Base-by-base conservation (phyloP, 2,797 vertebrate genomes). In the Peromyscus eremicus region DNA sequence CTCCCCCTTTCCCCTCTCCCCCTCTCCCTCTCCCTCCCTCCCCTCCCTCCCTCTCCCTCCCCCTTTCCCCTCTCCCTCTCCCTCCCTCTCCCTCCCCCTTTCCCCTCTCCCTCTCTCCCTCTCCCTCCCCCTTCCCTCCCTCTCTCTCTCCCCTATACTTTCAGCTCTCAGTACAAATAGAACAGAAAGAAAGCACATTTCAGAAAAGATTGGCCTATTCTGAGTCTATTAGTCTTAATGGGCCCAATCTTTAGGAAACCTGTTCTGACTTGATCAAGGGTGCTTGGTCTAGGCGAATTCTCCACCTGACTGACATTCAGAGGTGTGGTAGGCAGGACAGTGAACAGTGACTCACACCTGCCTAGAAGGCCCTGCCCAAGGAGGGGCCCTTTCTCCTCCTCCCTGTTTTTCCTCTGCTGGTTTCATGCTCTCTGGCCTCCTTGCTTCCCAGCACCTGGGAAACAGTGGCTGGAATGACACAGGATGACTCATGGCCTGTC, bases 311-410 rank as follows among this genome's bases (percentile, higher is more conserved):
- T 98, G 97, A 97, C 98, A 91, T 0, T 40, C 89, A 97, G 93
- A 97, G 98, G 98, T 95, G 97, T 98, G 98, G 96, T 96, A 92
- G 97, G 82, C 91, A 90, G 96, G 96, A 98, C 97, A 98, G 98
- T 94, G 94, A 79, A 94, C 95, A 91, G 84, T 99, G 99, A 99
- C 97, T 99, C 98, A 99, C 57, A 1, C 88, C 94, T 88, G 83
- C 91, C 98, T 86, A 90, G 96, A 89, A 97, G 84, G 98, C 98
- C 98, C 98, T 98, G 97, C 98, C 98, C 98, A 96, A 97, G 98
- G 98, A 93, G 98, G 95, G 97, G 97, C 97, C 94, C 94, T 98
- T 96, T 96, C 97, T 98, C 96, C 94, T 77, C 96, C 96, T 97
- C 95, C 97, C 96, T 96, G 95, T 98, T 97, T 98, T 97, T 79